Conservation (phyloP, 23 tunicate genomes). For the Pegea sp. region DNA sequence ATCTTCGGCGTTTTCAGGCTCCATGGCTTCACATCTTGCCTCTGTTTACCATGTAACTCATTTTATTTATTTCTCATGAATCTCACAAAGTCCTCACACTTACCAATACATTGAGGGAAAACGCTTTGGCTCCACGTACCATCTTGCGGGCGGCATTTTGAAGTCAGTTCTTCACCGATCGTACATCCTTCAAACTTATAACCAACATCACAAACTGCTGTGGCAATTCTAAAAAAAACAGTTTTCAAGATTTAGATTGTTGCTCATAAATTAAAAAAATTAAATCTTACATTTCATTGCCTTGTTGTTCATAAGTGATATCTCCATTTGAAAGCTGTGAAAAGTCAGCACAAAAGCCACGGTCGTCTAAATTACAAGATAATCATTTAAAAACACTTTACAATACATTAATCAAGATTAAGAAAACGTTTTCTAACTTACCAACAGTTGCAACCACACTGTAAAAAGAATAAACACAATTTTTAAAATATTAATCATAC, state of each 20-base stretch:
- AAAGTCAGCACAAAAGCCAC: slow-evolving; percentile 41
- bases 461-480: slow-evolving; percentile 1
- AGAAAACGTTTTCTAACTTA: not conserved
- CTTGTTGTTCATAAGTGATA: slow-evolving; percentile 20
- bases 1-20: slow-evolving; percentile 13
- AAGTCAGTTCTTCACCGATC: slow-evolving; percentile 23
- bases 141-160: slow-evolving; percentile 21
- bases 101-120: slow-evolving; percentile 63
- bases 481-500: too few species aligned
- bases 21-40: slow-evolving; percentile 49
- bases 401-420: too few species aligned
- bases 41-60: slow-evolving; percentile 2
- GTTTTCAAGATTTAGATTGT: not conserved
- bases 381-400: too few species aligned
- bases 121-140: slow-evolving; percentile 44
- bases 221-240: slow-evolving; percentile 14
- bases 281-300: slow-evolving; percentile 36
- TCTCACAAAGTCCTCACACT: slow-evolving; percentile 2
- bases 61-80: not conserved
- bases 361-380: slow-evolving; percentile 5
- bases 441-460: slow-evolving; percentile 2
- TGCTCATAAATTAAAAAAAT: not conserved
- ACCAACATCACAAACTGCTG: slow-evolving; percentile 42
- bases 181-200: slow-evolving; percentile 52
- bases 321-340: slow-evolving; percentile 26